Evolutionary conservation across 1,140 invertebrate genomes (phyloP).

Genomic region (Panagrolaimus sp.): DNA sequence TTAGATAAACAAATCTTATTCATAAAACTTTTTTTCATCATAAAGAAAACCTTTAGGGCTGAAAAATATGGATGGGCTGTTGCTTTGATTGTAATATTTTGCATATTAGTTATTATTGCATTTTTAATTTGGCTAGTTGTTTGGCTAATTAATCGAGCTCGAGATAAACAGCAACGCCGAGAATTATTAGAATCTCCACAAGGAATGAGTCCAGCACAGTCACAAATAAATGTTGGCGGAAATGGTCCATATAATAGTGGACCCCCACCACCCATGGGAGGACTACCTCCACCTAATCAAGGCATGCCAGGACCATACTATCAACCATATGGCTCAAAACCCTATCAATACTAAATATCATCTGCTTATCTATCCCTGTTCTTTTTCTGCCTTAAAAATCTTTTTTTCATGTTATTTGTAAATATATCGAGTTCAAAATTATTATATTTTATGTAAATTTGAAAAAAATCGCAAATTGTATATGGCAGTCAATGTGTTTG

Average conservation of each 20-base stretch:
- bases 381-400: neutral
- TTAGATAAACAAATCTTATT: too few species aligned
- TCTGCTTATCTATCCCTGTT: neutral
- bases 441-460: too few species aligned
- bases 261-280: slow-evolving; percentile 9
- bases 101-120: neutral
- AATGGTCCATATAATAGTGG: neutral
- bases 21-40: too few species aligned
- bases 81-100: neutral
- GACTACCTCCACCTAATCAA: neutral
- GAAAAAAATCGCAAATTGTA: too few species aligned
- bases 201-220: neutral
- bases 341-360: slow-evolving; percentile 10
- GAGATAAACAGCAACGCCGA: neutral
- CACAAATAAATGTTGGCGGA: neutral
- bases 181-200: neutral
- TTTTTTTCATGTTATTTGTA: slow-evolving; percentile 7
- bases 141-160: slow-evolving; percentile 2
- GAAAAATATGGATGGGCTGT: slow-evolving; percentile 1
- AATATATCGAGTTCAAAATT: neutral
- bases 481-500: too few species aligned
- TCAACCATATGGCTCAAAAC: slow-evolving; percentile 14
- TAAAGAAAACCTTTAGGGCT: neutral
- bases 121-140: neutral
- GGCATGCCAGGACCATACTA: slow-evolving; percentile 12